Base-by-base conservation (phyloP, 2,888 invertebrate genomes). In the Azorinus chamasolen region DNA sequence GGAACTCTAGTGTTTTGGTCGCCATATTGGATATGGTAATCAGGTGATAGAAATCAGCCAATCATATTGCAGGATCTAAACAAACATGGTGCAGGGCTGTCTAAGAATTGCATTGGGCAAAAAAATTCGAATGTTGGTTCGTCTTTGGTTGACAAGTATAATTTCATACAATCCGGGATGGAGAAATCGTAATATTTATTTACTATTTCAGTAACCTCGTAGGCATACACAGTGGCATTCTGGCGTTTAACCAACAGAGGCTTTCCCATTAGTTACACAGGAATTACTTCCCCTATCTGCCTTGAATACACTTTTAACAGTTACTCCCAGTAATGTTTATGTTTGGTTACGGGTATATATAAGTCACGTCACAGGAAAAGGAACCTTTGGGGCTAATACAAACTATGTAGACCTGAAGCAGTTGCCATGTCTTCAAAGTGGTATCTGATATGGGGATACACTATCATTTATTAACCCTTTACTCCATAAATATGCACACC, bases 61-160 rank as follows among this genome's bases (percentile, higher is more conserved):
- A 79, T 83, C 81, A 83, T 84, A 83, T 84, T 87, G 84, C 86
- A 87, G 85, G 86, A 76, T 71, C 78, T 62, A 48, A 61, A n/a
- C 50, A 71, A 75, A 79, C 82, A 75, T 74, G 88, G 88, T 88
- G 88, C 81, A 73, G 88, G 88, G 86, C 76, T 32, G 32, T 32
- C 32, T 32, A 32, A 32, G 32, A 32, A 10, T 76, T 73, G 78
- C 63, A 62, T 64, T 62, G 45, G n/a, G 45, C 45, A 18, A 16
- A 16, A 45, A 20, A 45, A 16, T 8, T 8, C 4, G 20, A 20
- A 45, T 45, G 45, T 5, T 45, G 45, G 20, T 45, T 8, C 45
- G 45, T 45, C 45, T 45, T 45, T 5, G 45, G n/a, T 45, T 16
- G n/a, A 45, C 4, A 45, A 18, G 20, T 45, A 18, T 45, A 16